Evolutionary conservation across 1,140 invertebrate genomes (phyloP), one percentile per base, ranked within the genome.

Genomic region (Drosophila santomea): DNA sequence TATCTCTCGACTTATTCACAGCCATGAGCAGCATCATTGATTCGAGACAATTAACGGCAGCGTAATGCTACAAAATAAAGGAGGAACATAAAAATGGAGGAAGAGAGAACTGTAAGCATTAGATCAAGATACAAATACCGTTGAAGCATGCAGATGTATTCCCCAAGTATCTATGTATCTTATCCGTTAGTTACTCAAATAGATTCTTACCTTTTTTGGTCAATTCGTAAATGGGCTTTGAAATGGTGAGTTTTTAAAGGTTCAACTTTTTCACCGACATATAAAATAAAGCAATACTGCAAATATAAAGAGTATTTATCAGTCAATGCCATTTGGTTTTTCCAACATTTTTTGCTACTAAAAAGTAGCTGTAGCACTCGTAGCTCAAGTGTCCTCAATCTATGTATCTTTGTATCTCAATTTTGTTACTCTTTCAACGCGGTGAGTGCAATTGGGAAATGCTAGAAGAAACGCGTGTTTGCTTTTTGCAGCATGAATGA

Each of bases 401-500:
- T 57, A 11, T 44, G 55, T 84, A 78, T 63, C 61, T 75, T 57
- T 64, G 44, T 66, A 63, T 77, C 55, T 86, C 32, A 41, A 71
- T 48, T 71, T 57, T 10, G 44, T 51, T 52, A 52, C 43, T 67
- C 64, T 69, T 82, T 68, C 11, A 69, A 44, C 35, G 25, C 44
- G 43, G 35, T 76, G 58, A 63, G 54, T 84, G 80, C 80, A 80
- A 72, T 80, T 67, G 60, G 63, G 68, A 85, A 68, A 77, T 58
- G 59, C 59, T 44, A 51, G 43, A 47, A 58, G 76, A 73, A 58
- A 67, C 73, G 60, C 63, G 56, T 74, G 52, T 74, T 77, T 78
- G 62, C 48, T 86, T 74, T 72, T 73, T 78, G 69, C 61, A 72
- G 69, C 74, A 85, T 88, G 82, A 85, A 85, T 86, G 79, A 79